Base-by-base conservation (phyloP, 2,888 invertebrate species). In the Sthenelais limicola region DNA sequence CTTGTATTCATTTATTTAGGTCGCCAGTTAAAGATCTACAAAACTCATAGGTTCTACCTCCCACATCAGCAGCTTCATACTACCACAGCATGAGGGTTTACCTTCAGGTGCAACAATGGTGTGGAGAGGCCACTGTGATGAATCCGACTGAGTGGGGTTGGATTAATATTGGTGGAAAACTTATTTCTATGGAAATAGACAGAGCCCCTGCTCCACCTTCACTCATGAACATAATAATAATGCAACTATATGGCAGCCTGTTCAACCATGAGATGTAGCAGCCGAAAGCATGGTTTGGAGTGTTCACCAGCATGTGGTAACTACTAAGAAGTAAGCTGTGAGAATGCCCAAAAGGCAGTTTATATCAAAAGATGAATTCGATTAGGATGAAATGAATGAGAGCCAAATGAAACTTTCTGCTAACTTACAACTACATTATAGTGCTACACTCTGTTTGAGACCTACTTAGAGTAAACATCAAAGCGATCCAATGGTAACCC, bases 31-130 rank as follows among this genome's bases (percentile, higher is more conserved):
- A 28, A 1, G 77, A 58, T 35, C 47, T 18, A 71, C 74, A 80
- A 1, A 71, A 80, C 24, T 73, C 77, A 18, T 71, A 79, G 4
- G 68, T 54, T 12, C 48, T 80, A 7, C 81, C 80, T 24, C 80
- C 81, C 38, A 80, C 81, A 26, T 52, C 77, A 49, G 73, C 72
- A 62, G 74, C 81, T 33, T 76, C 79, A 5, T 69, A 62, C 24
- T 76, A 72, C 33, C 80, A 82, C 68, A 69, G 71, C 62, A 18
- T 74, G 7, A 38, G 80, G 35, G 77, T 75, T 7, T 79, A 77
- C 71, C 52, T 54, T 32, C 81, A 80, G 72, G 74, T 78, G 4
- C 77, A 79, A 54, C 18, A 32, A 21, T 80, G 78, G 81, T 74
- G 47, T 5, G 68, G 75, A 3, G 67, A 68, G 7, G 66, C 72